These are phyloP conservation scores for Rhabdophis nuchalis DNA, from an alignment of 2,797 vertebrate species.

Conservation along the genomic window DNA sequence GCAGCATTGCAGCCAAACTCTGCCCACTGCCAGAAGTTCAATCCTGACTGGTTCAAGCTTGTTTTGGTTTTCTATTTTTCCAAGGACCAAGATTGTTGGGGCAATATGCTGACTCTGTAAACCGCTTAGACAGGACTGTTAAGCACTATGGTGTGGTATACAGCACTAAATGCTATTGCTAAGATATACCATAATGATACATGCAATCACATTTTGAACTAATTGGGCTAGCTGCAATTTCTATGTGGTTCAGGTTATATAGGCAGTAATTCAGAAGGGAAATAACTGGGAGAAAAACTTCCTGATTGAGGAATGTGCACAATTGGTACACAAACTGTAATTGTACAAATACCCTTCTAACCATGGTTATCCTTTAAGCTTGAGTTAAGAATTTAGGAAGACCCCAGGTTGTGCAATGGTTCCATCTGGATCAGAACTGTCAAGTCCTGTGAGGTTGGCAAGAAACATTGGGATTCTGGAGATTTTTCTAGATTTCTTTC, in stretches of 20 bases:
- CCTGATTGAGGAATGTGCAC: not conserved
- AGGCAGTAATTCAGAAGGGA: not conserved
- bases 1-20: not conserved
- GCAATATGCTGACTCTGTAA: not conserved
- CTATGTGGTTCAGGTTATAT: not conserved
- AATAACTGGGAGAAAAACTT: not conserved
- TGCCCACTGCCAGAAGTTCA: not conserved
- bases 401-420: not conserved
- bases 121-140: not conserved
- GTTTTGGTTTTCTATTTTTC: not conserved
- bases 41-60: not conserved
- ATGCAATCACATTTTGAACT: not conserved
- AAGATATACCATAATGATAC: not conserved
- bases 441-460: not conserved
- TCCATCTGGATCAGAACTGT: not conserved
- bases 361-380: not conserved
- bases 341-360: not conserved
- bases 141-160: not conserved
- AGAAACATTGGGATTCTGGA: not conserved
- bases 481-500: not conserved
- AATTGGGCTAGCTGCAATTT: not conserved
- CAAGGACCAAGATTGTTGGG: not conserved
- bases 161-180: not conserved
- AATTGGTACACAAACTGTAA: not conserved
- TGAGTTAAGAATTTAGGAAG: not conserved